Evolutionary conservation across 2,797 vertebrate species (phyloP), one percentile per base, ranked within the genome.

Genomic region (Xyrichtys novacula): DNA sequence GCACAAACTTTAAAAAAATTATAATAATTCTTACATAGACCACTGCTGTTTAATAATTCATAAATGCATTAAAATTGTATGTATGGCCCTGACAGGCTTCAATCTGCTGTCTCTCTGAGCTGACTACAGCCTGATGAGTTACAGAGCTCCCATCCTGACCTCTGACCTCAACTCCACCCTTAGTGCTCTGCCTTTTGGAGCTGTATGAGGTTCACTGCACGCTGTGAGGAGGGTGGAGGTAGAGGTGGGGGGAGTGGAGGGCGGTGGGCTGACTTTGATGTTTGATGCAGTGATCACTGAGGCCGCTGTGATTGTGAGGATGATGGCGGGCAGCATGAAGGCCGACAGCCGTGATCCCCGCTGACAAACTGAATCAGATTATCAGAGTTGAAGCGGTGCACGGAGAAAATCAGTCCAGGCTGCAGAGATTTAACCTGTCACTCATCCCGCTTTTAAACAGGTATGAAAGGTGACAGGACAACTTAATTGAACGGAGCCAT

Each of bases 291-390:
- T 67, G 46, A 66, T 57, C 49, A 46, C 53, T 8, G 14, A 10
- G 15, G 29, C 42, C 44, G 28, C 34, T 60, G 47, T 42, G 42
- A 63, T 47, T 52, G 26, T 15, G 38, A 50, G 38, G 68, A 69
- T 55, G 38, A 71, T 42, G 17, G 53, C 55, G 42, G 11, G 63
- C 44, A 29, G 49, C 56, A 49, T 63, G 29, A 54, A 22, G 60
- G 52, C 54, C 16, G 50, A 56, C 52, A 39, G 65, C 53, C 32
- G n/a, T 72, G 59, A 81, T 57, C 48, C 25, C 74, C 34, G 19
- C 76, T 76, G 72, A 67, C 73, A 76, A 69, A 73, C 53, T 47
- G 49, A 60, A 83, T 65, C 60, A 70, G 58, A 32, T 65, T 59
- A 76, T 55, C 56, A 26, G 43, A 20, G 43, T 48, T 47, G 4